Evolutionary conservation across 2,113 vertebrate genomes (phyloP).

Genomic region (Amphilophus citrinellus): DNA sequence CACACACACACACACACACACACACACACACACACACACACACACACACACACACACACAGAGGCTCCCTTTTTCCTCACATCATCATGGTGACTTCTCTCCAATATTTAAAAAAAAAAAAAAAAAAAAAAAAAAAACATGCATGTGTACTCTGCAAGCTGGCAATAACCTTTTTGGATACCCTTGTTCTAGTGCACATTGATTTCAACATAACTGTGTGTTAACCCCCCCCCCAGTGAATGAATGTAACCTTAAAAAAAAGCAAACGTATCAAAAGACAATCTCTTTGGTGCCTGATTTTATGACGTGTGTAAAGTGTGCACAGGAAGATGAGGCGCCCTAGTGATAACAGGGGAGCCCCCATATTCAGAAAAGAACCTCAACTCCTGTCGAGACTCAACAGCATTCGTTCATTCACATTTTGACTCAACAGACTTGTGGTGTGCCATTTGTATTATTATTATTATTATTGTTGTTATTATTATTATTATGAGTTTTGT

Average conservation of each 20-base stretch:
- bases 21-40: constrained; percentile 29
- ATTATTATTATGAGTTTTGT: constrained; percentile 33
- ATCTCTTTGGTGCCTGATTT: constrained; percentile 75
- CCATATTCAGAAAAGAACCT: constrained; percentile 51
- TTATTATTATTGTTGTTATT: constrained; percentile 11
- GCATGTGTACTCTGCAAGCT: constrained; percentile 70
- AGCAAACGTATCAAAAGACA: constrained; percentile 67
- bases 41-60: too few species aligned
- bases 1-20: constrained; percentile 42
- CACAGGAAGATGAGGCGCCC: constrained; percentile 33
- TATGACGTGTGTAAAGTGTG: constrained; percentile 27
- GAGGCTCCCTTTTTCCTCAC: constrained; percentile 44
- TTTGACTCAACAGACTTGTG: constrained; percentile 63
- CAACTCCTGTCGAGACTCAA: constrained; percentile 46
- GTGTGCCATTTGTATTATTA: constrained; percentile 73
- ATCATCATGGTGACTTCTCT: constrained; percentile 37
- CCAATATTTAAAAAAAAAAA: not conserved
- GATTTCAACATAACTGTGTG: constrained; percentile 7
- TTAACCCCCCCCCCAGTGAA: constrained; percentile 39
- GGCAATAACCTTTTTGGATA: constrained; percentile 75
- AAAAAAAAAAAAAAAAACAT: not conserved
- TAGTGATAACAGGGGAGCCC: not conserved
- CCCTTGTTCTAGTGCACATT: constrained; percentile 37
- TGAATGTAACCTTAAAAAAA: constrained; percentile 54
- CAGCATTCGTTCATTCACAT: constrained; percentile 50